Base-by-base conservation (phyloP, 35 echinoderm and acorn worm genomes). In the Hemicentrotus pulcherrimus region DNA sequence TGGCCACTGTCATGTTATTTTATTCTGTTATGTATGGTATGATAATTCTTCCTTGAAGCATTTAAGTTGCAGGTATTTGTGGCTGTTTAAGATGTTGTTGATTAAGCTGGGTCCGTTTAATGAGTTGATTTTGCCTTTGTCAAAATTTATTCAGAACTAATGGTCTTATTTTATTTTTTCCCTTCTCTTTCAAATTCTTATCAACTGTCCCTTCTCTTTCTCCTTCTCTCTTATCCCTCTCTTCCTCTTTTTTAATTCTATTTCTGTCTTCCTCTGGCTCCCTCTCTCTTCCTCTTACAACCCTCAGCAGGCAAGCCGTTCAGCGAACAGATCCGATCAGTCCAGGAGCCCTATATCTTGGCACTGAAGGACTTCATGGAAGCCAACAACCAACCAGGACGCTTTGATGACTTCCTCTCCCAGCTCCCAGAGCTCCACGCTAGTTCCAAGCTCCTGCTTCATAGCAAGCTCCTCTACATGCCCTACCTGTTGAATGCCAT, bases 401-500 rank as follows among this genome's bases (percentile, higher is more conserved):
- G 98, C 58, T 99, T 97, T 28, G 98, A 99, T 11, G 97, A 99
- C 30, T 94, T 99, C 16, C 85, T 99, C 61, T 85, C 95, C 2
- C 96, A 97, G 61, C 95, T 98, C 15, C 97, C 96, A 22, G 98
- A 99, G 92, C 95, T 99, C 28, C 91, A 95, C 12, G 60, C 59
- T 8, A 97, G 98, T 60, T 94, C 96, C 19, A 96, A 95, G 95
- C 95, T 99, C 5, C 85, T 99, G 86, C 92, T 96, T 18, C 96
- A 99, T 18, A 97, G 97, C 86, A 99, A 99, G 86, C 98, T 99
- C 0, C 94, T 99, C 31, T 99, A 98, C 94, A 99, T 98, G 97
- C 98, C 98, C 18, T 99, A 99, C 86, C 88, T 99, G 88, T 85
- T 99, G 52, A 99, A 99, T 94, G 98, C 98, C 19, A 97, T 99